Base-by-base conservation (phyloP, 2,113 vertebrate genomes). In the Cyanoliseus patagonus region DNA sequence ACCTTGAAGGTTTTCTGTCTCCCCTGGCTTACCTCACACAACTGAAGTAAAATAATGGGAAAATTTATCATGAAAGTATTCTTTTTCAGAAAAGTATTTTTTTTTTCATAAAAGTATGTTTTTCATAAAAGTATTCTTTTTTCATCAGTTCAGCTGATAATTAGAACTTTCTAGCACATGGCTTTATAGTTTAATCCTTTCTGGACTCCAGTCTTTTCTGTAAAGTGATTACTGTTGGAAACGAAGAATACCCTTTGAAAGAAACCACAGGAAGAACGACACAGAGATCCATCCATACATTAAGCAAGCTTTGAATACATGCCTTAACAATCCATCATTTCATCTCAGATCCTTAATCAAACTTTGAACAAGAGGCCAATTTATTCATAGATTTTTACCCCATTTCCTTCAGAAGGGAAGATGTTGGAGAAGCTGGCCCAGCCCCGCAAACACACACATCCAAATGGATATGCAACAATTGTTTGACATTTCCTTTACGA, bases 301-400 rank as follows among this genome's bases (percentile, higher is more conserved):
- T 82, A 90, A 59, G 31, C 69, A 41, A 49, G 78, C 91, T 96
- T 95, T 85, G 79, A 95, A 85, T 90, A 69, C n/a, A 11, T 82
- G 88, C 70, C 74, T 83, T 94, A 51, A 93, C 92, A 90, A 92
- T 61, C 53, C 55, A 61, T 66, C 20, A 13, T 85, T 94, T 87
- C 55, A 35, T 92, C 78, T 93, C 73, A 67, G 74, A 81, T 39
- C 51, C 61, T 86, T 93, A 51, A 84, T 94, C 84, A 55, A 67
- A 81, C 88, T 84, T 94, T 87, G 90, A 91, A 94, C 74, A 75
- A 68, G 64, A 70, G 55, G 47, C 17, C 94, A 68, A 85, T 93
- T 93, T 90, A 93, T 85, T 87, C 69, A 47, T 4, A 63, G 78
- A 78, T 82, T 51, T 82, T 91, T 84, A 89, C 52, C 73, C 49